Evolutionary conservation across 2,797 vertebrate species (phyloP).

Genomic region (Chiroxiphia lanceolata): DNA sequence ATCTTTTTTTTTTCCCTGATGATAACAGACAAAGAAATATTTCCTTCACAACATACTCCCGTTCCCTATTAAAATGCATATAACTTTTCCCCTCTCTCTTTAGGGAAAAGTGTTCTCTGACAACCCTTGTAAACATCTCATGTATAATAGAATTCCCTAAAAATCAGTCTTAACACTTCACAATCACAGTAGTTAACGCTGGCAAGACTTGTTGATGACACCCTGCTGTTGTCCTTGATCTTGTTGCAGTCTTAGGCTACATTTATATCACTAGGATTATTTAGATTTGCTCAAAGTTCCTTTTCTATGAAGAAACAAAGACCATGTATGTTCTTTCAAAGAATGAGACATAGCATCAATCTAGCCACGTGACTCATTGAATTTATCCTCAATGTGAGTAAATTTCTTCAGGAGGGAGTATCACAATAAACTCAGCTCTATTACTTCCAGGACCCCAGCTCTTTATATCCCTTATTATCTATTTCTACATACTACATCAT

Average conservation of each 20-base stretch:
- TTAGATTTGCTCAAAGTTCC: not conserved
- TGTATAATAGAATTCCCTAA: not conserved
- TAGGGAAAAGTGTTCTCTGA: not conserved
- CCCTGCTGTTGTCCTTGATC: not conserved
- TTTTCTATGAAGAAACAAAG: not conserved
- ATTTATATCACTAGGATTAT: not conserved
- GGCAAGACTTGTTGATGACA: not conserved
- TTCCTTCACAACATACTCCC: not conserved
- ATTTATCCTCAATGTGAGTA: accelerated
- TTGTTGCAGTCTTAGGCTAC: not conserved
- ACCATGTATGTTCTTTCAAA: not conserved
- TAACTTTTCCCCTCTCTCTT: not conserved
- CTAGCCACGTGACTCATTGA: not conserved
- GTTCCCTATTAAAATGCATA: not conserved
- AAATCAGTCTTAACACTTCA: not conserved
- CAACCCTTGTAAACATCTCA: not conserved
- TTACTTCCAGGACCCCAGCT: not conserved
- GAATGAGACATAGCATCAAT: not conserved
- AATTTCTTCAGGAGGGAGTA: not conserved
- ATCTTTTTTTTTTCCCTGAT: not conserved
- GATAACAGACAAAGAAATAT: not conserved
- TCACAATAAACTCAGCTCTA: not conserved
- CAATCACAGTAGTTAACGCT: not conserved
- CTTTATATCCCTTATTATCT: not conserved
- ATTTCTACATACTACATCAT: not conserved